A percentile compares a stretch with the other conserved stretches of the same genome.
These are phyloP conservation scores for Pollenia amentaria DNA, from an alignment of 2,888 invertebrate species.

Conservation along the genomic window DNA sequence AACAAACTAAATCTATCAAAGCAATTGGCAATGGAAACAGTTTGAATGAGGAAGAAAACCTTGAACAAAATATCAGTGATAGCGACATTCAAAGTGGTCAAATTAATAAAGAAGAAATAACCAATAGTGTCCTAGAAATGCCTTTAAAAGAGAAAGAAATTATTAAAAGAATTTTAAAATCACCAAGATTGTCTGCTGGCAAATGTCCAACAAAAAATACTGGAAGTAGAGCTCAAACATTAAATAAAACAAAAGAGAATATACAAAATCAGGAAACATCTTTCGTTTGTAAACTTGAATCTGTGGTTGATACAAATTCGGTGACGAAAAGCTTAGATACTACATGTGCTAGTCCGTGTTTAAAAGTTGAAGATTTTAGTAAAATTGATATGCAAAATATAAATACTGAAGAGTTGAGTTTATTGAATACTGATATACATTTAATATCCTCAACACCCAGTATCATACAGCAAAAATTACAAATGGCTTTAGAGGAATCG, in stretches of 20 bases:
- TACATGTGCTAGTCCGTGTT: slow-evolving; percentile 1
- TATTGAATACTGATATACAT: slow-evolving; percentile 2
- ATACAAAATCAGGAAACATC: background rate
- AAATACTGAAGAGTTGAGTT: background rate
- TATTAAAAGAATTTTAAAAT: background rate
- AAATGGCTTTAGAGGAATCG: slow-evolving; percentile 79
- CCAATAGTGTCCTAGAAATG: slow-evolving; percentile 27
- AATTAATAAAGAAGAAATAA: slow-evolving; percentile 30
- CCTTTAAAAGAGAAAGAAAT: background rate
- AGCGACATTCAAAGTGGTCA: background rate
- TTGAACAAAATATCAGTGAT: background rate
- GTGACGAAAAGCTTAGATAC: background rate
- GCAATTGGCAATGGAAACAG: background rate
- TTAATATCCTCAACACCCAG: slow-evolving; percentile 32
- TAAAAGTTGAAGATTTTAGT: background rate
- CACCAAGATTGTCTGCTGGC: slow-evolving; percentile 10
- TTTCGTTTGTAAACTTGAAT: slow-evolving; percentile 9
- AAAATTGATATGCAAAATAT: slow-evolving; percentile 1
- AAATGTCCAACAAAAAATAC: slow-evolving; percentile 7
- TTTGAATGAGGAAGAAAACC: background rate
- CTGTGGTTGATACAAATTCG: background rate
- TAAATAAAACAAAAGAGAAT: slow-evolving; percentile 1
- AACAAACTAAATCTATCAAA: slow-evolving; percentile 21
- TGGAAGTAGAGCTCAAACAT: background rate
- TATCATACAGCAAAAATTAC: slow-evolving; percentile 72